These are phyloP conservation scores for Apodemus agrarius DNA, from an alignment of 2,797 vertebrate genomes.

Conservation along the genomic window DNA sequence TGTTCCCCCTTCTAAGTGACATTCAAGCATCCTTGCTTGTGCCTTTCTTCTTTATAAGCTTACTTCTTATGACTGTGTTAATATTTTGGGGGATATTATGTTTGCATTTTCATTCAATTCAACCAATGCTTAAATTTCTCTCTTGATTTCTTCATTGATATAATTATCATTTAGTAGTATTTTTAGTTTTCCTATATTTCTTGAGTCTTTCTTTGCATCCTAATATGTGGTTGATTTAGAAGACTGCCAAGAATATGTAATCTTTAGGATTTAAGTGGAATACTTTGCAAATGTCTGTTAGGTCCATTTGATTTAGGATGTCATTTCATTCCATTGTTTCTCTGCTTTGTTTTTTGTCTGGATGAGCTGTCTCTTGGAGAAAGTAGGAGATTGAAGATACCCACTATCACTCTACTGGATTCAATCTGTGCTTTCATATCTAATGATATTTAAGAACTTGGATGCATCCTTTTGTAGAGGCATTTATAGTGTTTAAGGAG, in stretches of 20 bases:
- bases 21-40: background rate
- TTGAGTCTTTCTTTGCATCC: background rate
- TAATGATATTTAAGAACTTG: background rate
- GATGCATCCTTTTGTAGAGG: background rate
- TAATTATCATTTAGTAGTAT: background rate
- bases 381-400: background rate
- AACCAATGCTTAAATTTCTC: background rate
- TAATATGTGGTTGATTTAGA: background rate
- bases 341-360: background rate
- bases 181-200: background rate
- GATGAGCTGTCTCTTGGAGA: background rate
- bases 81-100: background rate
- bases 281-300: background rate
- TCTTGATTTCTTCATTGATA: background rate
- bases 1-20: background rate
- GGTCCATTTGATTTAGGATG: background rate
- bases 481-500: background rate
- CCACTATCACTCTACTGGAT: background rate
- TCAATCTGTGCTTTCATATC: background rate
- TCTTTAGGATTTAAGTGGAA: background rate
- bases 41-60: background rate
- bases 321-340: background rate
- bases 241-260: background rate
- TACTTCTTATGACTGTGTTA: background rate
- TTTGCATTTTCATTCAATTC: background rate